Conservation (phyloP, 2,888 invertebrate genomes). For the Cryptops parisi region DNA sequence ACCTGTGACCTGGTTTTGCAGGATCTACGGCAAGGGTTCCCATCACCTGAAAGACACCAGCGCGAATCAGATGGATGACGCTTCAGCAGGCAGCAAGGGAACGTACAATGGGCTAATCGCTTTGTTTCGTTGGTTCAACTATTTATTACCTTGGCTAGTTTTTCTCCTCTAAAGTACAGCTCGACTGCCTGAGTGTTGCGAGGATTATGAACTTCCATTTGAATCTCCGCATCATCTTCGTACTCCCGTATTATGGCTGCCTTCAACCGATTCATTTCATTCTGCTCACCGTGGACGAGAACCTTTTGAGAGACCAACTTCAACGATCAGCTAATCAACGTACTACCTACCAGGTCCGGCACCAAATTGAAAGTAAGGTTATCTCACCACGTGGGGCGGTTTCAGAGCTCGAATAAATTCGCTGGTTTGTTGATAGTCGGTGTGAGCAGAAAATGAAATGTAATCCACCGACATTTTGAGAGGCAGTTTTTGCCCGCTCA, state of each 20-base stretch:
- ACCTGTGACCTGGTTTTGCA: conserved; percentile 56
- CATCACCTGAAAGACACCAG: conserved; percentile 53
- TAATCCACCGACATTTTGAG: conserved; percentile 97
- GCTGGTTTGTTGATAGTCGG: conserved; percentile 94
- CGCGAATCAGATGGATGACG: no score
- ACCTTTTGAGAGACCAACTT: conserved; percentile 42
- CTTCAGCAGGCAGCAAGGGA: no score
- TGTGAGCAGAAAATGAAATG: conserved; percentile 98
- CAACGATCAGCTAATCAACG: background rate
- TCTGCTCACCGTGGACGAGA: conserved; percentile 95
- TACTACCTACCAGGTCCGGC: background rate
- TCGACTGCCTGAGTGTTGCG: conserved; percentile 86
- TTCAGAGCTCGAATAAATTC: conserved; percentile 89
- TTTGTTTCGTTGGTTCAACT: no score
- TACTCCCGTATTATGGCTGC: conserved; percentile 88
- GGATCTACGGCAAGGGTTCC: conserved; percentile 73
- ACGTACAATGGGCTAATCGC: no score
- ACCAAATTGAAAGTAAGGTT: background rate
- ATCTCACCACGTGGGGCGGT: conserved; percentile 82
- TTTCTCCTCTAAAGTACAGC: conserved; percentile 90
- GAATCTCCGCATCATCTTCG: conserved; percentile 61
- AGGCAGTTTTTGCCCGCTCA: conserved; percentile 90
- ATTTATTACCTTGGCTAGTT: conserved; percentile 77
- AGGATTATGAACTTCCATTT: conserved; percentile 88
- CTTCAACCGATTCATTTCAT: conserved; percentile 94